These are phyloP conservation scores for Chaetodon trifascialis DNA, from an alignment of 2,113 vertebrate species.

Conservation along the genomic window DNA sequence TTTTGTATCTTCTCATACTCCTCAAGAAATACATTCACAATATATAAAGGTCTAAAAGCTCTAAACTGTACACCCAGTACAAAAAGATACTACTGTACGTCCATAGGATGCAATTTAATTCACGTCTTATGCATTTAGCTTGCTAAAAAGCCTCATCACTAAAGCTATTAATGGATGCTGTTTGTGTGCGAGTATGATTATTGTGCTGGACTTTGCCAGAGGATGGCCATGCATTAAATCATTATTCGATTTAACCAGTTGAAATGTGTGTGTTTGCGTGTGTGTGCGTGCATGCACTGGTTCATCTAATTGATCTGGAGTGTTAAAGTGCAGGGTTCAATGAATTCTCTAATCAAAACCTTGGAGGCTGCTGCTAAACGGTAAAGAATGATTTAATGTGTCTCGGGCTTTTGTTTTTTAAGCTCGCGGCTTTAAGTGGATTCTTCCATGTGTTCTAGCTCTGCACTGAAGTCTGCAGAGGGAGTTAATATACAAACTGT, in stretches of 20 bases:
- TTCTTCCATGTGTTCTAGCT: slow-evolving; percentile 1
- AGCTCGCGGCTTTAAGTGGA: slow-evolving; percentile 17
- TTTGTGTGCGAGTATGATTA: slow-evolving; percentile 57
- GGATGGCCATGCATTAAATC: slow-evolving; percentile 62
- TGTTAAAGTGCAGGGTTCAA: slow-evolving; percentile 69
- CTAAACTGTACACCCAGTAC: background rate
- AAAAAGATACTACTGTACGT: background rate
- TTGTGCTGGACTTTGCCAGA: slow-evolving; percentile 34
- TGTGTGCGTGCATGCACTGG: background rate
- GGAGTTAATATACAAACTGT: background rate
- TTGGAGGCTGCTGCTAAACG: slow-evolving; percentile 47
- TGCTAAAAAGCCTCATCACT: slow-evolving; percentile 35
- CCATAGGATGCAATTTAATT: slow-evolving; percentile 19
- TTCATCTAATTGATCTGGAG: slow-evolving; percentile 74
- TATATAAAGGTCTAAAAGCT: slow-evolving; percentile 1
- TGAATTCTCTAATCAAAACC: slow-evolving; percentile 63
- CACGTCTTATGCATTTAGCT: slow-evolving; percentile 29
- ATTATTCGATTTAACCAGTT: slow-evolving; percentile 63
- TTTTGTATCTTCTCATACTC: background rate
- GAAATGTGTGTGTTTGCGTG: slow-evolving; percentile 40
- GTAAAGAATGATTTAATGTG: slow-evolving; percentile 58
- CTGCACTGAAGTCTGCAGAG: background rate
- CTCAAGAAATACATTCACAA: slow-evolving; percentile 19
- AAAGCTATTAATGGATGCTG: slow-evolving; percentile 59
- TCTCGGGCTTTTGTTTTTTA: slow-evolving; percentile 17